Percentiles rank a stretch among this genome's conserved stretches.
Conservation (phyloP, 2,113 vertebrate genomes). For the Forbesichthys agassizii region DNA sequence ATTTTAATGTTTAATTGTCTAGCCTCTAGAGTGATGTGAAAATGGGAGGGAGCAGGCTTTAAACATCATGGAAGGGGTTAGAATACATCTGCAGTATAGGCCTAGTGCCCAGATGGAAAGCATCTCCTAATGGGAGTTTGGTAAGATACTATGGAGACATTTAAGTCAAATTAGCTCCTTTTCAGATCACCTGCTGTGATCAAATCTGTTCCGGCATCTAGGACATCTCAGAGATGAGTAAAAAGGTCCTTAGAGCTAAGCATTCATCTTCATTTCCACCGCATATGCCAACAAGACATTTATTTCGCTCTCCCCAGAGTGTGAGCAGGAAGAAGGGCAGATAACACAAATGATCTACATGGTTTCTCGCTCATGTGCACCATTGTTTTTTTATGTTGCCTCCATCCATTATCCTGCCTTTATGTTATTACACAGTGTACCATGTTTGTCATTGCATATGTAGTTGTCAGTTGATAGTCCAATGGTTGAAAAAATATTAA, state of each 20-base stretch:
- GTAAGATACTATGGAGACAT: constrained; percentile 1
- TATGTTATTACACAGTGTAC: background rate
- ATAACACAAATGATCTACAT: background rate
- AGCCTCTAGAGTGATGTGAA: too few species aligned
- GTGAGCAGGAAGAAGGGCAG: too few species aligned
- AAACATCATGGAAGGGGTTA: background rate
- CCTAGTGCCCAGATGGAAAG: constrained; percentile 4
- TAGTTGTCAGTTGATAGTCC: background rate
- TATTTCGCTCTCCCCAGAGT: constrained; percentile 1
- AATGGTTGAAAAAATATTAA: background rate
- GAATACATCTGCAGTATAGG: background rate
- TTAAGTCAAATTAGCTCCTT: background rate
- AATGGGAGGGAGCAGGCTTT: too few species aligned
- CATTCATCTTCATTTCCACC: background rate
- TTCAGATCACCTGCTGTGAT: background rate
- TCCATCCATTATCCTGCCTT: background rate
- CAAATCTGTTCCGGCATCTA: background rate
- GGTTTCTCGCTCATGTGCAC: too few species aligned
- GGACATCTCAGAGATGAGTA: background rate
- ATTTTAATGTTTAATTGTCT: too few species aligned
- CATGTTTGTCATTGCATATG: background rate
- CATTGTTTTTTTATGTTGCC: too few species aligned
- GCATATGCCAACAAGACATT: constrained; percentile 8
- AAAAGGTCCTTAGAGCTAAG: background rate
- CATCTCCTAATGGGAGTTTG: constrained; percentile 3